phyloP scores from a whole-genome alignment of 2,888 invertebrate species.

The Cacoxenus indagator region DNA sequence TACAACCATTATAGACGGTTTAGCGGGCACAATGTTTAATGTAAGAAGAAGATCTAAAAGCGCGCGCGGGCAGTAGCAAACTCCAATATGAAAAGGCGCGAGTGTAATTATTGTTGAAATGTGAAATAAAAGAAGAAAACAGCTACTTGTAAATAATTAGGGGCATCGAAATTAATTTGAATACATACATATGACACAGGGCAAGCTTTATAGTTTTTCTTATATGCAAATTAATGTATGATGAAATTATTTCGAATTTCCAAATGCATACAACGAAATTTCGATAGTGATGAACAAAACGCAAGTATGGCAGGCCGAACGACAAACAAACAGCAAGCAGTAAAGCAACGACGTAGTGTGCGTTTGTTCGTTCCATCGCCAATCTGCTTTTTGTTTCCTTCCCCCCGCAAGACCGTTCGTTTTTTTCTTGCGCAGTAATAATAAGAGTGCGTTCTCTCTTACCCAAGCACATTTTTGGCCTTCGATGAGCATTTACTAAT shows the following conservation, averaged over 20 bases:
- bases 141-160: conserved; percentile 21
- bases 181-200: no score
- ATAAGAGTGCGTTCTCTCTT: conserved; percentile 35
- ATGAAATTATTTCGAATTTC: conserved; percentile 39
- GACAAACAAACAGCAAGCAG: conserved; percentile 6
- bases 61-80: conserved; percentile 9
- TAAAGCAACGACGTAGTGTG: conserved; percentile 20
- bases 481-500: conserved; percentile 28
- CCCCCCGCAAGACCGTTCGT: conserved; percentile 29
- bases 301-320: conserved; percentile 21
- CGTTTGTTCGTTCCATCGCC: conserved; percentile 36
- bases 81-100: conserved; percentile 25
- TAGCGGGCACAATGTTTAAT: neutral
- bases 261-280: conserved; percentile 36
- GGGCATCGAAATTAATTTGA: no score
- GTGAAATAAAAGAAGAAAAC: conserved; percentile 7
- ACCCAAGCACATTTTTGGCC: neutral
- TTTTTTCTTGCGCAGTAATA: conserved; percentile 58
- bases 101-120: conserved; percentile 24
- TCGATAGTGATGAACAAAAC: conserved; percentile 45
- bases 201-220: neutral
- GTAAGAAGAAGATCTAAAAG: conserved; percentile 22
- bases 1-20: neutral
- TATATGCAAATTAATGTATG: conserved; percentile 17
- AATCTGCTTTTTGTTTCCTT: conserved; percentile 42